Base-by-base conservation (phyloP, 35 echinoderm and acorn worm species). In the Heliocidaris erythrogramma region DNA sequence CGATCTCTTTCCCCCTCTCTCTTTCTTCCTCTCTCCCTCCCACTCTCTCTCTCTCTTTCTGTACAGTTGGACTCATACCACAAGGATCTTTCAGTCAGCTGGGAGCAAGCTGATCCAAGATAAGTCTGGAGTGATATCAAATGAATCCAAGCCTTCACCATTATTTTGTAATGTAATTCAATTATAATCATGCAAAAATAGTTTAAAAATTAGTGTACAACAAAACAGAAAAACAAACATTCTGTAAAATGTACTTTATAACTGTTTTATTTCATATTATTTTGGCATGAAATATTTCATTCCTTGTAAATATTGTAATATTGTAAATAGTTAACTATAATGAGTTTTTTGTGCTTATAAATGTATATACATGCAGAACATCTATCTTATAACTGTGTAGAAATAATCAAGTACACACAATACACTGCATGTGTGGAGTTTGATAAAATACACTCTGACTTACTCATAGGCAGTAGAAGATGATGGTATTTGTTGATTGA, bases 31-130 rank as follows among this genome's bases (percentile, higher is more conserved):
- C 32, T 87, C 65, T 78, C 27, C 48, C 47, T 86, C 48, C 59
- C 48, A 90, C 32, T 85, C 31, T 59, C 50, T 84, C 42, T 95
- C 32, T 92, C 93, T 95, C 16, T 85, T 48, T 89, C 48, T 95
- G 88, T 48, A 31, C 86, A 98, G 97, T 53, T 98, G 92, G 97
- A 98, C 90, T 56, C 29, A 12, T 98, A 98, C 91, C 97, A 98
- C 92, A 95, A 94, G 47, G 91, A 95, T 14, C 65, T 98, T 12
- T 94, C 95, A 17, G 88, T 94, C n/a, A 60, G 86, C 31, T 98
- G 94, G 94, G 94, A 98, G 56, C 59, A 87, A 50, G 91, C 93
- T 12, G 94, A 97, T 92, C 95, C 95, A 42, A 78, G 65, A 78
- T 78, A 78, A 78, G 27, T 0, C 65, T 78, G 65, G 65, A 29